Base-by-base conservation (phyloP, 1,140 invertebrate genomes). In the Aradophagus sp. region DNA sequence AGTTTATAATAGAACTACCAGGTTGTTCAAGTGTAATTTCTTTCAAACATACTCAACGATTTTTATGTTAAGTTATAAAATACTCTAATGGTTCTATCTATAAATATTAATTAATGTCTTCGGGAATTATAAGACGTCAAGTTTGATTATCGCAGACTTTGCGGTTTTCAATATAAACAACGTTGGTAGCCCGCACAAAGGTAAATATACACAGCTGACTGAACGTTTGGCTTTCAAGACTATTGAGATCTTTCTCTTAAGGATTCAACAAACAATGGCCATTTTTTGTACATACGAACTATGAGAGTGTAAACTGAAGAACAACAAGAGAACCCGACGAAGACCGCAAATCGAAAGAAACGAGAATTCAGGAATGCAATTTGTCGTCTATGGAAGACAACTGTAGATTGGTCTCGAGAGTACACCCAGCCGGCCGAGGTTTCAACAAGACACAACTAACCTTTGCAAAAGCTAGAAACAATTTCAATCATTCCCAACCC, bases 401-500 rank as follows among this genome's bases (percentile, higher is more conserved):
- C 80, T 73, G 74, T 74, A 58, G 70, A 78, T 79, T 73, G 76
- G 73, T 68, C 58, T 61, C 58, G 56, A 19, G 48, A 39, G 50
- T 34, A 52, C 31, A 34, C 34, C 58, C 42, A 38, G 29, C 15
- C 35, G 41, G 16, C 26, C 19, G 59, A 45, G 35, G 14, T 42
- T 59, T 27, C 55, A 19, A 17, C 53, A 52, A 59, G 41, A 61
- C 44, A 39, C 29, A 35, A 61, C 47, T 59, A 42, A 62, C 29
- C 68, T 45, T 47, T 56, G 26, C 38, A 35, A 55, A 34, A 52
- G 58, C 62, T 52, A 63, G 76, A 80, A 83, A 82, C 81, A 83
- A 83, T 83, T 83, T 83, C 81, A 81, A 81, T 81, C 79, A 77
- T 77, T 76, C 56, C 59, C 38, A 59, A 68, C 52, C 62, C 52